phyloP scores from a whole-genome alignment of 2,113 vertebrate species.

The Tylochromis polylepis region DNA sequence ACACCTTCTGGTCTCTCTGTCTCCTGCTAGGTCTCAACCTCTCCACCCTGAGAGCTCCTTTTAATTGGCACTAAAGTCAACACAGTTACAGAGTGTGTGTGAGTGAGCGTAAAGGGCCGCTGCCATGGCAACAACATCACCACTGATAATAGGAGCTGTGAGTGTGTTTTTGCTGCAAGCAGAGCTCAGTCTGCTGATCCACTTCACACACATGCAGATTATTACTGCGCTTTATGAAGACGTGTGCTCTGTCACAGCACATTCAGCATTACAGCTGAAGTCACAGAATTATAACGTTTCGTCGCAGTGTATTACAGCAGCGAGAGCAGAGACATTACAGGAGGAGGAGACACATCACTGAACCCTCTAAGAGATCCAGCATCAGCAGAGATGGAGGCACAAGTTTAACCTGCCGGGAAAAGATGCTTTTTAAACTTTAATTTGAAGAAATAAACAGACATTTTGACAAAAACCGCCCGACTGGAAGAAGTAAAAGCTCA shows the following conservation, averaged over 20 bases:
- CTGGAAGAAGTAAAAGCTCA: constrained; percentile 34
- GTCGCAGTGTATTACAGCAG: neutral
- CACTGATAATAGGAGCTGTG: constrained; percentile 14
- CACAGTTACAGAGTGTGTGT: neutral
- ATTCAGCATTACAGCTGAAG: neutral
- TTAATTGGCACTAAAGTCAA: constrained; percentile 63
- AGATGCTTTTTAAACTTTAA: neutral
- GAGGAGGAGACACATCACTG: neutral
- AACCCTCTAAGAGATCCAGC: neutral
- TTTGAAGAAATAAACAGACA: neutral
- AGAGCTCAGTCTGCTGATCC: neutral
- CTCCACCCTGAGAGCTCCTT: constrained; percentile 45
- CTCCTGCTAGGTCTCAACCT: neutral
- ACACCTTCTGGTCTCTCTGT: neutral
- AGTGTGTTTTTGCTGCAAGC: neutral
- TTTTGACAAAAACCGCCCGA: constrained; percentile 7
- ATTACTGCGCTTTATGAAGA: neutral
- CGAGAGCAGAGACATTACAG: neutral
- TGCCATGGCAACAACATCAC: constrained; percentile 60
- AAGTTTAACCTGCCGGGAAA: neutral
- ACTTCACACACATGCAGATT: neutral
- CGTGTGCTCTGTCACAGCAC: neutral
- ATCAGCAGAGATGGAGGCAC: neutral
- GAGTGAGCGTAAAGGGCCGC: constrained; percentile 32
- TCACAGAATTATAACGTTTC: neutral